Evolutionary conservation across 2,113 vertebrate species (phyloP).

Genomic region (Balaenoptera acutorostrata): DNA sequence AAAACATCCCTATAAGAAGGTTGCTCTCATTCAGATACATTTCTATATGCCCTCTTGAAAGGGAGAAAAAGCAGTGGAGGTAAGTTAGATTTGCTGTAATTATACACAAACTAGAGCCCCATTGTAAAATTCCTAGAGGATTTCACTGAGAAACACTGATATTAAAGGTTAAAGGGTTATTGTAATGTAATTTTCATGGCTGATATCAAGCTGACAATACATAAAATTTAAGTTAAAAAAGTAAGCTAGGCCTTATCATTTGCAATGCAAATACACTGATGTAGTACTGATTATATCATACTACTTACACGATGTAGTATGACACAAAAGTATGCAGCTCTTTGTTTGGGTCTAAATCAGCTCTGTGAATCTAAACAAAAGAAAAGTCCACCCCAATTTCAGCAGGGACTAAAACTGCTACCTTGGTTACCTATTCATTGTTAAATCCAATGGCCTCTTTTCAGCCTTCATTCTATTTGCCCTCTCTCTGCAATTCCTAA

Average conservation of each 20-base stretch:
- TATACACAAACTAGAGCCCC: neutral
- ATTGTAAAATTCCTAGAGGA: neutral
- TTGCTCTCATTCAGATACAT: neutral
- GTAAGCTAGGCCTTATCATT: neutral
- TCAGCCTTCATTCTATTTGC: neutral
- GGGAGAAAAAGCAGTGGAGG: neutral
- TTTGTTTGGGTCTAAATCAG: neutral
- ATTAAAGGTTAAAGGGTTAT: neutral
- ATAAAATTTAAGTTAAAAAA: constrained; percentile 5
- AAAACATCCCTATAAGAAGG: neutral
- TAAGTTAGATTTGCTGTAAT: neutral
- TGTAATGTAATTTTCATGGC: neutral
- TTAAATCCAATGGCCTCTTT: neutral
- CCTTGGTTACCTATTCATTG: neutral
- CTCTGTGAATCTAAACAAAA: neutral
- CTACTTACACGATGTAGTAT: too few relatives aligned
- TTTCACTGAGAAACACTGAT: neutral
- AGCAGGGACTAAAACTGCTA: neutral
- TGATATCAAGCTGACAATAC: neutral
- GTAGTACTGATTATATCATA: too few relatives aligned
- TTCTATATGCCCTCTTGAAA: neutral
- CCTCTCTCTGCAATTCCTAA: neutral
- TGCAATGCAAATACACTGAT: neutral
- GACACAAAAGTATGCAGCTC: neutral
- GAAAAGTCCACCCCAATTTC: neutral